Percentiles rank a stretch among this genome's conserved stretches.
Conservation (phyloP, 1,140 invertebrate genomes). For the Ips typographus region DNA sequence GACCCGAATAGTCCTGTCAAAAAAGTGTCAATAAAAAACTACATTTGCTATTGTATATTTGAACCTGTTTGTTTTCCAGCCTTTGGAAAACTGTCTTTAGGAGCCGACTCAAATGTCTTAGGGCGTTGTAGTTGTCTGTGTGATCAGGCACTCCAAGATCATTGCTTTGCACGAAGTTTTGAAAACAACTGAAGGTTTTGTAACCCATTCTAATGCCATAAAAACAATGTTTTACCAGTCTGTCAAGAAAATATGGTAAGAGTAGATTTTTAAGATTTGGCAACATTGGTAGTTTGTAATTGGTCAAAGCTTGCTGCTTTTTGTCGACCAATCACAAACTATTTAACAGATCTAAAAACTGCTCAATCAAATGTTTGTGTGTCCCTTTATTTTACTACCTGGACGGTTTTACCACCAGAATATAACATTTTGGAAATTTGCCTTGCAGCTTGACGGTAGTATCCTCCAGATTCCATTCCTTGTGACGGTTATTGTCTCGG, state of each 20-base stretch:
- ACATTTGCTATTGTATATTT: too few species aligned
- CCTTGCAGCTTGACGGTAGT: conserved; percentile 66
- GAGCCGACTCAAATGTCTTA: conserved; percentile 69
- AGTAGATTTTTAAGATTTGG: too few species aligned
- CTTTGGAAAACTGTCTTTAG: conserved; percentile 45
- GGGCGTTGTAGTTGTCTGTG: conserved; percentile 64
- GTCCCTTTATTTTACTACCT: conserved; percentile 52
- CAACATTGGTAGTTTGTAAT: too few species aligned
- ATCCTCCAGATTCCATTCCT: conserved; percentile 77
- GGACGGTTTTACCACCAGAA: conserved; percentile 72
- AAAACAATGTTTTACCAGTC: too few species aligned
- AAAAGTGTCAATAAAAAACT: too few species aligned
- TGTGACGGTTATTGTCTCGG: conserved; percentile 69
- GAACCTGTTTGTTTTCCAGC: too few species aligned
- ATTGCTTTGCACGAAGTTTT: conserved; percentile 79
- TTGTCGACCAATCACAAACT: conserved; percentile 1
- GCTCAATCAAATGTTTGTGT: too few species aligned
- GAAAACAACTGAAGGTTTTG: conserved; percentile 81
- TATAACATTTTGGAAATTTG: conserved; percentile 68
- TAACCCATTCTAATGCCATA: conserved; percentile 77
- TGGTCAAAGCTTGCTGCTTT: conserved; percentile 29
- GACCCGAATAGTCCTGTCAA: too few species aligned
- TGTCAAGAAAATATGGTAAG: too few species aligned
- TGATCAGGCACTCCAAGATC: conserved; percentile 74
- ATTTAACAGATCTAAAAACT: conserved; percentile 6